Evolutionary conservation across 1,140 invertebrate genomes (phyloP).

Genomic region (Aphelenchoides besseyi): DNA sequence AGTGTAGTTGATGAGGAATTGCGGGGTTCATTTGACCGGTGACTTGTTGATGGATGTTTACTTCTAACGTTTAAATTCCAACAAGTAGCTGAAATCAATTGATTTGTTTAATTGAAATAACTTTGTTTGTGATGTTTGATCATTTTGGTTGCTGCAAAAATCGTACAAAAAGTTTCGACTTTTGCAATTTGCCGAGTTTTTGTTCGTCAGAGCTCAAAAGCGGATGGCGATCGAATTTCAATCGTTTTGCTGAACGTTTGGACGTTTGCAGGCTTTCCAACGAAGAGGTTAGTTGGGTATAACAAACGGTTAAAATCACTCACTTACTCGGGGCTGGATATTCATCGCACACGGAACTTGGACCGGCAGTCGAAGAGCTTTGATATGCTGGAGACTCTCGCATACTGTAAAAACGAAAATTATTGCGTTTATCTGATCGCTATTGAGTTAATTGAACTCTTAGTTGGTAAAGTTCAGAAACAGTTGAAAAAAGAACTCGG

Average conservation of each 20-base stretch:
- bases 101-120: conserved; percentile 10
- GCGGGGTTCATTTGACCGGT: neutral
- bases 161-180: conserved; percentile 10
- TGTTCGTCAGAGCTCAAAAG: neutral
- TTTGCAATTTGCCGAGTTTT: neutral
- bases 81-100: conserved; percentile 20
- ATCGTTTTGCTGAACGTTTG: neutral
- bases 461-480: too few relatives aligned
- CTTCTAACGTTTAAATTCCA: conserved; percentile 31
- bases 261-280: neutral
- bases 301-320: conserved; percentile 22
- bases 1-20: conserved; percentile 21
- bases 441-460: too few relatives aligned
- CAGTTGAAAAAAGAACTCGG: neutral
- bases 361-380: neutral
- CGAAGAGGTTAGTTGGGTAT: neutral
- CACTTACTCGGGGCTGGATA: conserved; percentile 26
- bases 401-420: conserved; percentile 37
- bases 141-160: neutral
- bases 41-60: too few relatives aligned
- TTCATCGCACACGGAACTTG: conserved; percentile 3
- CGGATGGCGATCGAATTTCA: conserved; percentile 2
- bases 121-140: conserved; percentile 1
- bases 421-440: too few relatives aligned
- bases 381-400: conserved; percentile 33